These are phyloP conservation scores for Crepidodera aurea DNA, from an alignment of 2,888 invertebrate species.

Conservation along the genomic window DNA sequence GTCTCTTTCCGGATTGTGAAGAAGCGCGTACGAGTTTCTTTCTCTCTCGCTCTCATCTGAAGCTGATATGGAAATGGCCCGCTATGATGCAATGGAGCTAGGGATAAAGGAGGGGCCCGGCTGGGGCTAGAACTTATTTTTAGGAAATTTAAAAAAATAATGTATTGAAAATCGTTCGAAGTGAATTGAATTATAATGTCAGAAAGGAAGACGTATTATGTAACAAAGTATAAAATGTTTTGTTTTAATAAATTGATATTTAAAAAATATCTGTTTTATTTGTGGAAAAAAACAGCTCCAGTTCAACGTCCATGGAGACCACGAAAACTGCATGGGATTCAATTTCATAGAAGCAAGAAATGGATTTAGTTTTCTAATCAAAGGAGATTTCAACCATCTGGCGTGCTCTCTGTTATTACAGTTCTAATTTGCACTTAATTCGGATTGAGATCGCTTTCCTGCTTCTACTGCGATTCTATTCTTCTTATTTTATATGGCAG, in stretches of 20 bases:
- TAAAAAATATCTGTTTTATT: too few relatives aligned
- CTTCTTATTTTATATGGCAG: too few relatives aligned
- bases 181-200: too few relatives aligned
- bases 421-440: not conserved
- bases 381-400: slow-evolving; percentile 1
- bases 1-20: not conserved
- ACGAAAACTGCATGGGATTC: too few relatives aligned
- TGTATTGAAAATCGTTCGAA: too few relatives aligned
- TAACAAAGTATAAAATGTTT: too few relatives aligned
- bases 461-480: too few relatives aligned
- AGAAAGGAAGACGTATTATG: too few relatives aligned
- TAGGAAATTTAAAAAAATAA: not conserved
- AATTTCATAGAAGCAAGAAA: too few relatives aligned
- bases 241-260: too few relatives aligned
- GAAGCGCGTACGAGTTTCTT: not conserved
- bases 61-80: not conserved
- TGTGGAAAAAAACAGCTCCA: too few relatives aligned
- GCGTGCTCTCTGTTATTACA: slow-evolving; percentile 8
- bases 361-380: not conserved
- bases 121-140: not conserved
- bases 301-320: too few relatives aligned
- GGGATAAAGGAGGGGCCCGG: not conserved
- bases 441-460: not conserved
- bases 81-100: not conserved
- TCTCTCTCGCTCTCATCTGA: not conserved